Conservation (phyloP, 2,888 invertebrate genomes). For the Heliconius charithonia region DNA sequence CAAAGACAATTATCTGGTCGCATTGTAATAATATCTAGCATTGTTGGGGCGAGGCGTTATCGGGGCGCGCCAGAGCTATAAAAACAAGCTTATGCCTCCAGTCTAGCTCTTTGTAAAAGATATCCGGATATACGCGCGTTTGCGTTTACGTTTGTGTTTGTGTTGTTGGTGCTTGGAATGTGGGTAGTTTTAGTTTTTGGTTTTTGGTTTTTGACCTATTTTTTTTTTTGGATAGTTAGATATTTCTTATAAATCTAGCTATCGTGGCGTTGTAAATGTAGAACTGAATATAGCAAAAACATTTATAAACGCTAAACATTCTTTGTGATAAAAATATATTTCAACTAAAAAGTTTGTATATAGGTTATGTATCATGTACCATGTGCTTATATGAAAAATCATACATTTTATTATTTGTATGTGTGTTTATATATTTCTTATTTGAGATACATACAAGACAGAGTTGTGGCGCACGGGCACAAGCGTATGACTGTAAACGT, state of each 20-base stretch:
- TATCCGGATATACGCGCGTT: conserved; percentile 43
- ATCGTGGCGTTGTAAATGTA: too few relatives aligned
- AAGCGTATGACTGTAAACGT: too few relatives aligned
- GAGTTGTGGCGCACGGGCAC: too few relatives aligned
- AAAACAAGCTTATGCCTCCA: conserved; percentile 81
- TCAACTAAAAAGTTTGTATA: too few relatives aligned
- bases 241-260: background rate
- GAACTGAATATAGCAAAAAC: too few relatives aligned
- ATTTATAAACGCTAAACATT: too few relatives aligned
- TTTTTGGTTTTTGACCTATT: background rate
- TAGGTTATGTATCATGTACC: too few relatives aligned
- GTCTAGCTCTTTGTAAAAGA: conserved; percentile 67
- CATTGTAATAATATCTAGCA: conserved; percentile 76
- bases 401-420: too few relatives aligned
- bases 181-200: background rate
- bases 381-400: too few relatives aligned
- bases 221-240: background rate
- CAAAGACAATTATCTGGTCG: conserved; percentile 75
- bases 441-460: too few relatives aligned
- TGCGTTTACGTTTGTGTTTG: conserved; percentile 42
- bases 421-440: too few relatives aligned
- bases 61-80: conserved; percentile 77
- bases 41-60: conserved; percentile 75
- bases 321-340: too few relatives aligned
- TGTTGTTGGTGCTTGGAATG: conserved; percentile 27